A percentile compares a stretch with the other conserved stretches of the same genome.
Evolutionary conservation across 1,140 invertebrate species (phyloP).

Genomic region (Bombyx mandarina): DNA sequence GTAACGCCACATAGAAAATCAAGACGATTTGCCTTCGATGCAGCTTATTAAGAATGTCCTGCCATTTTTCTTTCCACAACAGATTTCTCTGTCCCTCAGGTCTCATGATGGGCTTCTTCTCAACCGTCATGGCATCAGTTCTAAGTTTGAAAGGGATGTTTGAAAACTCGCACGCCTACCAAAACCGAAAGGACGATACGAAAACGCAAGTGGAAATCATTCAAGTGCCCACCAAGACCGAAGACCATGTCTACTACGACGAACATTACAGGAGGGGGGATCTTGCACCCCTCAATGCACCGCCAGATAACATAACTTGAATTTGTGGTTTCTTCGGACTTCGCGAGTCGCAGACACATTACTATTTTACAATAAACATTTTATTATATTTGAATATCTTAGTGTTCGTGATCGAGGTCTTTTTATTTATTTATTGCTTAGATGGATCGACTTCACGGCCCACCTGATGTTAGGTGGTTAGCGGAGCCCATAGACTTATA

Average conservation of each 20-base stretch:
- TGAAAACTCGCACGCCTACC: slow-evolving; percentile 31
- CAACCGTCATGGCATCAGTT: slow-evolving; percentile 48
- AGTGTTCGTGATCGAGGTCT: no score
- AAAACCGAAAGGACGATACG: slow-evolving; percentile 43
- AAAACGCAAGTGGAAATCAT: slow-evolving; percentile 58
- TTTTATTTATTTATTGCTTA: no score
- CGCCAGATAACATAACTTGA: no score
- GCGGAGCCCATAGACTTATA: no score
- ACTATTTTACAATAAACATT: no score
- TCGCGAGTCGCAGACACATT: no score
- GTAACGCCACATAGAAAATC: not conserved
- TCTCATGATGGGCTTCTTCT: slow-evolving; percentile 55
- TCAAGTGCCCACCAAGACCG: slow-evolving; percentile 40
- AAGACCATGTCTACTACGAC: slow-evolving; percentile 40
- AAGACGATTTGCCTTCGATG: not conserved
- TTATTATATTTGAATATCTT: no score
- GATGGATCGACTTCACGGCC: no score
- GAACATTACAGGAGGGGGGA: slow-evolving; percentile 32
- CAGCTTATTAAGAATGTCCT: not conserved
- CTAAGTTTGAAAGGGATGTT: slow-evolving; percentile 53
- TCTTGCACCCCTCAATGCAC: slow-evolving; percentile 10
- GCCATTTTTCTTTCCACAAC: not conserved
- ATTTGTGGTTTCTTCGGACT: no score
- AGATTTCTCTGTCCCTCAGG: slow-evolving; percentile 24
- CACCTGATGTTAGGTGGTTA: no score